A percentile compares a stretch with the other conserved stretches of the same genome.
These are phyloP conservation scores for Phylloscopus trochiloides DNA, from an alignment of 2,113 vertebrate species.

Conservation along the genomic window DNA sequence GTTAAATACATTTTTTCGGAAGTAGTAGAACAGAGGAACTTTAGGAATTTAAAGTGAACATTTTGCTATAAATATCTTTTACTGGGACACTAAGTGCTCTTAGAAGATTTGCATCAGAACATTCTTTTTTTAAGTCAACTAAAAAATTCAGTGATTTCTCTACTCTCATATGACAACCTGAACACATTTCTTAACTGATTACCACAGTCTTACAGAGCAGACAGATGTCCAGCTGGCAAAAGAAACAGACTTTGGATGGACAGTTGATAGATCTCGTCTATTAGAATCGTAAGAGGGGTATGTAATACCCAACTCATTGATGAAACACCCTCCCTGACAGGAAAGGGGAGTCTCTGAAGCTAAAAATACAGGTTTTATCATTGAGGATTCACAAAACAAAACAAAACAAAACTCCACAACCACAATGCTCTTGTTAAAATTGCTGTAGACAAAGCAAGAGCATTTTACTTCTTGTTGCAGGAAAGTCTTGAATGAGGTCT, in stretches of 20 bases:
- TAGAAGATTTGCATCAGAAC: not conserved
- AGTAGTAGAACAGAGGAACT: not conserved
- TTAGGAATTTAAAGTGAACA: not conserved
- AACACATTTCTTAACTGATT: not conserved
- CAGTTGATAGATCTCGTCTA: not conserved
- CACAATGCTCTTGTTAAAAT: not conserved
- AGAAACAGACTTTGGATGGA: not conserved
- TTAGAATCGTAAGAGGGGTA: not conserved
- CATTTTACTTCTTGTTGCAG: not conserved
- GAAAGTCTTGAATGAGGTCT: not conserved
- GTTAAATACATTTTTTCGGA: not conserved
- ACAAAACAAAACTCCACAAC: not conserved
- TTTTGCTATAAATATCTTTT: not conserved
- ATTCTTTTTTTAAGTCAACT: not conserved
- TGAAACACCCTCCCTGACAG: not conserved
- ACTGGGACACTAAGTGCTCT: not conserved
- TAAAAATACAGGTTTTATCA: not conserved
- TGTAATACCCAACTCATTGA: not conserved
- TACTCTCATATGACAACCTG: not conserved
- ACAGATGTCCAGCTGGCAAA: not conserved
- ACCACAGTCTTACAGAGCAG: not conserved
- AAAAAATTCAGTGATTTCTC: not conserved
- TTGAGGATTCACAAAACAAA: not conserved
- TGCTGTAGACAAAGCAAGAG: not conserved
- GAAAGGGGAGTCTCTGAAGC: not conserved